Conservation (phyloP, 2,797 vertebrate species). For the Avahi laniger region DNA sequence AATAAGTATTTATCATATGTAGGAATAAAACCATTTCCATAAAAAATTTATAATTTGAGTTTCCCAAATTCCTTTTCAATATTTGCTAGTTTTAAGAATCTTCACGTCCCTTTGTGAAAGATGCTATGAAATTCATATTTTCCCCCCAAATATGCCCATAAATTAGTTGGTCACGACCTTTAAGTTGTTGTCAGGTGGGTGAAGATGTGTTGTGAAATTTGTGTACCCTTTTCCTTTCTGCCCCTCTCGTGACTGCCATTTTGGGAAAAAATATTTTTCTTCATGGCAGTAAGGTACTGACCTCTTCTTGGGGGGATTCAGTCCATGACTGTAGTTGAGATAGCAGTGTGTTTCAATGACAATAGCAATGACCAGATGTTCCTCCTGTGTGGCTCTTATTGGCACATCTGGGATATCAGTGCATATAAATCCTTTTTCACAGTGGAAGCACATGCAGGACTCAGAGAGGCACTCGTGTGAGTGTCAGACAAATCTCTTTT, state of each 20-base stretch:
- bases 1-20: neutral
- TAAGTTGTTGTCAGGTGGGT: neutral
- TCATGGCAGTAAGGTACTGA: neutral
- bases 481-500: neutral
- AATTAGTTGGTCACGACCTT: neutral
- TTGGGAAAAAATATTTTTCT: neutral
- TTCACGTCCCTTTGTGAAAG: neutral
- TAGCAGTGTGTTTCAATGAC: neutral
- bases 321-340: fast-evolving
- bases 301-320: neutral
- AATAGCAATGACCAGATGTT: neutral
- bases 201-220: neutral
- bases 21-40: neutral
- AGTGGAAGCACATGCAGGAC: neutral
- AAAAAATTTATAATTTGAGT: neutral
- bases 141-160: neutral
- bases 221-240: neutral
- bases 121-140: neutral
- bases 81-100: neutral
- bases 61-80: neutral
- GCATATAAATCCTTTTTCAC: neutral
- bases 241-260: neutral
- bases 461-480: neutral
- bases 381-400: neutral
- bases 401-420: neutral